Percentiles rank a stretch among this genome's conserved stretches.
These are phyloP conservation scores for Lycodopsis pacificus DNA, from an alignment of 2,797 vertebrate species.

Conservation along the genomic window DNA sequence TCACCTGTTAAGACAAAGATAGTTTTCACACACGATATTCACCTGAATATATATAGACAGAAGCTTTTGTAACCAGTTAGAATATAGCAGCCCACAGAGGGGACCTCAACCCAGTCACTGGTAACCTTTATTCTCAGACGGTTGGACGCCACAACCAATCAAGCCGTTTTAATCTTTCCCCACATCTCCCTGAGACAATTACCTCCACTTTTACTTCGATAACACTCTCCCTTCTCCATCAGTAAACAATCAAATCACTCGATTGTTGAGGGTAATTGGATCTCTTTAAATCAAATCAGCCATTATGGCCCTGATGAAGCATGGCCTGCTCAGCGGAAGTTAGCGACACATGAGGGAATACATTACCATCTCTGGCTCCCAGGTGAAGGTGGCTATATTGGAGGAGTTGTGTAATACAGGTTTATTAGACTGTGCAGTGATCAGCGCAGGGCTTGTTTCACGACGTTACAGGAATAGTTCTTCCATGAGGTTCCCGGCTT, in stretches of 20 bases:
- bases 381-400: conserved; percentile 71
- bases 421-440: conserved; percentile 76
- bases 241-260: conserved; percentile 82
- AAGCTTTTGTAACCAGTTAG: conserved; percentile 40
- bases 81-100: conserved; percentile 21
- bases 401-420: conserved; percentile 71
- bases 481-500: conserved; percentile 9
- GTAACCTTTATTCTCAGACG: conserved; percentile 65
- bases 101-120: conserved; percentile 45
- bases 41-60: background rate
- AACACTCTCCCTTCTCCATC: conserved; percentile 75
- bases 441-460: conserved; percentile 61
- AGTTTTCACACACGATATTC: background rate
- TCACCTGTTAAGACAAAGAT: background rate
- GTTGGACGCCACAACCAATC: conserved; percentile 65
- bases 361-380: conserved; percentile 70
- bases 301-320: conserved; percentile 78
- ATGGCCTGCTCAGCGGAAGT: conserved; percentile 60
- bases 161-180: conserved; percentile 66
- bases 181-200: conserved; percentile 80
- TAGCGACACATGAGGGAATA: conserved; percentile 73
- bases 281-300: conserved; percentile 84
- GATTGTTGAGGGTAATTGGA: conserved; percentile 81
- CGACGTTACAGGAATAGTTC: conserved; percentile 10
- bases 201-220: conserved; percentile 80